These are phyloP conservation scores for Pseudomyrmex dendroicus DNA, from an alignment of 1,140 invertebrate genomes.

Conservation along the genomic window DNA sequence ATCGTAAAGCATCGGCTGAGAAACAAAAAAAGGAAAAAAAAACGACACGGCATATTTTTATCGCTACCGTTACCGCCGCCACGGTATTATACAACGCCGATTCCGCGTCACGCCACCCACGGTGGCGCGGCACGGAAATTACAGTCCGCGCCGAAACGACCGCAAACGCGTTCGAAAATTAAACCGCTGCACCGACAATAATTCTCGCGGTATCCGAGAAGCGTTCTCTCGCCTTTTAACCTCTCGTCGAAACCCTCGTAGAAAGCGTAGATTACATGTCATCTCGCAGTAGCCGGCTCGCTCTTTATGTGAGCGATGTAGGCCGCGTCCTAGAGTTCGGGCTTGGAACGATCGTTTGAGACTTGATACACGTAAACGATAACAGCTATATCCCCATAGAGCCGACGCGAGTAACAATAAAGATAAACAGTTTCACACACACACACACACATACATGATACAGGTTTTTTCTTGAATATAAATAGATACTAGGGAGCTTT, in stretches of 20 bases:
- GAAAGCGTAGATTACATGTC: slow-evolving; percentile 52
- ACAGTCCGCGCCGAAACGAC: slow-evolving; percentile 56
- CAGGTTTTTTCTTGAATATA: neutral
- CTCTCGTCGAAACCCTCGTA: slow-evolving; percentile 41
- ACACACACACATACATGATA: no score
- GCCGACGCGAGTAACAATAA: slow-evolving; percentile 13
- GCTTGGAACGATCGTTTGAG: slow-evolving; percentile 19
- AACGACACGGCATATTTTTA: slow-evolving; percentile 54
- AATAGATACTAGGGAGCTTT: neutral
- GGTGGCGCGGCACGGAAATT: slow-evolving; percentile 56
- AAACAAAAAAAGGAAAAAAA: no score
- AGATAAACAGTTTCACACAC: neutral
- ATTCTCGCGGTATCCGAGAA: slow-evolving; percentile 63
- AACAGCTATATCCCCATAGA: slow-evolving; percentile 16
- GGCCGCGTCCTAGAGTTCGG: slow-evolving; percentile 25
- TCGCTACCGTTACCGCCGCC: slow-evolving; percentile 54
- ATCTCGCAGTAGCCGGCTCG: slow-evolving; percentile 34
- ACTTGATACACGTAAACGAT: slow-evolving; percentile 33
- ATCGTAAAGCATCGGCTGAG: slow-evolving; percentile 48
- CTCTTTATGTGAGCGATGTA: slow-evolving; percentile 48
- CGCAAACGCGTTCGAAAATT: slow-evolving; percentile 65
- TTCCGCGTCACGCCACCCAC: slow-evolving; percentile 64
- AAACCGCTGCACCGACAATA: slow-evolving; percentile 62
- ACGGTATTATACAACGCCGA: slow-evolving; percentile 19
- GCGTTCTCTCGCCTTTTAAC: slow-evolving; percentile 49